Percentiles rank a stretch among this genome's conserved stretches.
These are phyloP conservation scores for Gastracanthus pulcherrimus DNA, from an alignment of 2,888 invertebrate species.

Conservation along the genomic window DNA sequence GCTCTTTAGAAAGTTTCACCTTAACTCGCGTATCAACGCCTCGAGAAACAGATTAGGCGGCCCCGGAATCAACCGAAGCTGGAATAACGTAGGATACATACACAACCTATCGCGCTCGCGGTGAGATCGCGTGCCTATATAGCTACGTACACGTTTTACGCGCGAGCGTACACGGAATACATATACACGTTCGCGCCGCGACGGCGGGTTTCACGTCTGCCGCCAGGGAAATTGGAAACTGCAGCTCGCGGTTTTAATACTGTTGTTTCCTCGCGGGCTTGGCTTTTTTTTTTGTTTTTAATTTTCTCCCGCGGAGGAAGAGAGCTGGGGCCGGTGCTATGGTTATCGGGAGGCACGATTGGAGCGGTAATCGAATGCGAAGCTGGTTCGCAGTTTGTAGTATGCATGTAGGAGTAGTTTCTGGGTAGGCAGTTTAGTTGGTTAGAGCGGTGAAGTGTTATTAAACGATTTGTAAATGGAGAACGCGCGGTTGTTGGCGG, in stretches of 20 bases:
- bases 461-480: slow-evolving; percentile 1
- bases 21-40: not conserved
- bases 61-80: not conserved
- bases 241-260: slow-evolving; percentile 3
- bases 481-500: not conserved
- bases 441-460: not conserved
- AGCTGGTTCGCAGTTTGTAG: too few species aligned
- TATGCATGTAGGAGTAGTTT: not conserved
- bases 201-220: slow-evolving; percentile 28
- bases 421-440: not conserved
- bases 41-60: not conserved
- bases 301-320: not conserved
- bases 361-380: not conserved
- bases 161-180: not conserved
- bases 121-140: not conserved
- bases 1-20: not conserved
- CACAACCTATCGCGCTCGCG: not conserved
- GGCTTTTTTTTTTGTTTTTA: not conserved
- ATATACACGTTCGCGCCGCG: not conserved
- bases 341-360: not conserved
- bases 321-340: not conserved
- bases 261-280: slow-evolving; percentile 11
- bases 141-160: not conserved
- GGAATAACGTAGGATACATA: too few species aligned
- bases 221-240: slow-evolving; percentile 36